Evolutionary conservation across 1,140 invertebrate genomes (phyloP).

Genomic region (Alviniconcha marisindica): DNA sequence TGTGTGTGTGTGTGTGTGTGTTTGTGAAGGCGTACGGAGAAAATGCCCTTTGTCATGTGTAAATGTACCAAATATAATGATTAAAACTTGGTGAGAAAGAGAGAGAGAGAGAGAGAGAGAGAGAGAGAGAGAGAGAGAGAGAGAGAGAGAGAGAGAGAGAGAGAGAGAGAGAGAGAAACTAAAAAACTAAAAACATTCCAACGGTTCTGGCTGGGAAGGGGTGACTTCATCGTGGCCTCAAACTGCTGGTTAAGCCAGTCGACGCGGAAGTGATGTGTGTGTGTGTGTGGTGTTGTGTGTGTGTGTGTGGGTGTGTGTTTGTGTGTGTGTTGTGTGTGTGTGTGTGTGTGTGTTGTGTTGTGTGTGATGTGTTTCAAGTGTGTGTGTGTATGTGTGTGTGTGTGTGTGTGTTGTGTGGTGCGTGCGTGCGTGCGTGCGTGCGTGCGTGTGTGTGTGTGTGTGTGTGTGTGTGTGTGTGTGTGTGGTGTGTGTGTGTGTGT

Average conservation of each 20-base stretch:
- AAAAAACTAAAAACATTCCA: no score
- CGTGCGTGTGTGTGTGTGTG: neutral
- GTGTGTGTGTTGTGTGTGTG: neutral
- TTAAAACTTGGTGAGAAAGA: neutral
- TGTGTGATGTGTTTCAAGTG: no score
- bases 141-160: neutral
- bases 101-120: neutral
- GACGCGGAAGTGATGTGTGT: no score
- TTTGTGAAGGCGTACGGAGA: no score
- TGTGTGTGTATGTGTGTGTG: slow-evolving; percentile 9
- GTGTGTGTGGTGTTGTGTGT: neutral
- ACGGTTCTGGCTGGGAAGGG: no score
- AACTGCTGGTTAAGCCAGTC: no score
- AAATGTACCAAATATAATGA: no score
- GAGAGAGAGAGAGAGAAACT: neutral
- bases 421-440: neutral
- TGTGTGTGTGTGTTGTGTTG: neutral
- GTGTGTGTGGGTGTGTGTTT: neutral
- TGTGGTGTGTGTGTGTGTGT: no score
- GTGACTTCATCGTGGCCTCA: no score
- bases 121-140: neutral
- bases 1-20: no score
- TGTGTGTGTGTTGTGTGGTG: neutral
- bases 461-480: neutral
- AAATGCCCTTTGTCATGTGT: no score